A percentile compares a stretch with the other conserved stretches of the same genome.
Conservation (phyloP, 2,888 invertebrate genomes). For the Caenorhabditis sp. region DNA sequence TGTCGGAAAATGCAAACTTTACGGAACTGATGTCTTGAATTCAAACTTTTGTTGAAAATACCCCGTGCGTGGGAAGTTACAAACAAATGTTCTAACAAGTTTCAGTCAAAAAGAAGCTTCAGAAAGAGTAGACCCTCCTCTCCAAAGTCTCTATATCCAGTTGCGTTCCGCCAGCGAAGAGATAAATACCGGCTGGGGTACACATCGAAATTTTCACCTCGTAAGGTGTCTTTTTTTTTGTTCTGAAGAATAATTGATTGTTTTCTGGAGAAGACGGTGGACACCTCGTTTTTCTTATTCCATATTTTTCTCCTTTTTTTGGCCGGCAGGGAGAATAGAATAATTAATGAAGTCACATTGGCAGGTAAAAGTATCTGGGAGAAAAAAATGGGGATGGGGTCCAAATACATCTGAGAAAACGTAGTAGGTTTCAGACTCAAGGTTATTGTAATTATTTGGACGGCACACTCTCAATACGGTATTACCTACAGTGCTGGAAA, state of each 20-base stretch:
- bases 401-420: neutral
- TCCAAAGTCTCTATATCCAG: no score
- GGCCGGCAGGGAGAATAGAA: slow-evolving; percentile 3
- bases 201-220: neutral
- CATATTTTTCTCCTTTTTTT: neutral
- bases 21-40: neutral
- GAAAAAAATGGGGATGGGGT: neutral
- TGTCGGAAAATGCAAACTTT: neutral
- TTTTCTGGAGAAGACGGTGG: slow-evolving; percentile 39
- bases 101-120: no score
- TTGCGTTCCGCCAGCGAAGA: neutral
- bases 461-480: no score
- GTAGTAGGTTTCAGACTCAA: no score
- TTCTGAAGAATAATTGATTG: slow-evolving; percentile 52
- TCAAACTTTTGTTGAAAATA: neutral
- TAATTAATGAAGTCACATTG: slow-evolving; percentile 34
- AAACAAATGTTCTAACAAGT: no score
- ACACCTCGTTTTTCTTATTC: slow-evolving; percentile 44
- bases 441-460: no score
- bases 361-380: slow-evolving; percentile 1
- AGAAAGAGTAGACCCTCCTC: neutral
- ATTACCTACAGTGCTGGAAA: no score
- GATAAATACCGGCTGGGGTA: neutral
- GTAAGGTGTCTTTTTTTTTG: slow-evolving; percentile 20
- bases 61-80: no score